Evolutionary conservation across 2,797 vertebrate genomes (phyloP).

Genomic region (Chiroxiphia lanceolata): DNA sequence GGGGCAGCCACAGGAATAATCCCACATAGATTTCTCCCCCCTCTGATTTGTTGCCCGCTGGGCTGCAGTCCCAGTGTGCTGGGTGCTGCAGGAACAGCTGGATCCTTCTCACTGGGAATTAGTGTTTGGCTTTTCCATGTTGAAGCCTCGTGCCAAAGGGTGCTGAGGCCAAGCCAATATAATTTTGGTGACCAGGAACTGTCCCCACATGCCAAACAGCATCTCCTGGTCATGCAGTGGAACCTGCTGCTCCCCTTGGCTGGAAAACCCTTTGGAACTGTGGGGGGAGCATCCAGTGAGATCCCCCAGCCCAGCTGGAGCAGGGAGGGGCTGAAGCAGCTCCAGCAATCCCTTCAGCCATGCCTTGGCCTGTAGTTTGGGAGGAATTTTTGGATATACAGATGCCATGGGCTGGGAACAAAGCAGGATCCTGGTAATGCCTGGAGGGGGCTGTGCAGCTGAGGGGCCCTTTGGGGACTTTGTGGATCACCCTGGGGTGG

Average conservation of each 20-base stretch:
- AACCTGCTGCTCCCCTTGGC: background rate
- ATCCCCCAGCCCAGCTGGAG: background rate
- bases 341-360: background rate
- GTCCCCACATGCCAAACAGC: fast-evolving
- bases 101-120: background rate
- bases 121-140: background rate
- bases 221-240: background rate
- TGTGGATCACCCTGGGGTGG: background rate
- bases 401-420: background rate
- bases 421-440: background rate
- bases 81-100: background rate
- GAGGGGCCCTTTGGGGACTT: too few relatives aligned
- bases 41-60: background rate
- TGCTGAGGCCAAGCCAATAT: background rate
- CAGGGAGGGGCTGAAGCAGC: background rate
- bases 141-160: fast-evolving
- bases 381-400: background rate
- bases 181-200: background rate
- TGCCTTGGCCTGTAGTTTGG: background rate
- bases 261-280: background rate
- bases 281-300: background rate
- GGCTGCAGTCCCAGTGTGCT: background rate
- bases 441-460: background rate
- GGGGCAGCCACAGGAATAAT: background rate
- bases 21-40: background rate